Evolutionary conservation across 2,113 vertebrate genomes (phyloP).

Genomic region (Leptobrachium ailaonicum): DNA sequence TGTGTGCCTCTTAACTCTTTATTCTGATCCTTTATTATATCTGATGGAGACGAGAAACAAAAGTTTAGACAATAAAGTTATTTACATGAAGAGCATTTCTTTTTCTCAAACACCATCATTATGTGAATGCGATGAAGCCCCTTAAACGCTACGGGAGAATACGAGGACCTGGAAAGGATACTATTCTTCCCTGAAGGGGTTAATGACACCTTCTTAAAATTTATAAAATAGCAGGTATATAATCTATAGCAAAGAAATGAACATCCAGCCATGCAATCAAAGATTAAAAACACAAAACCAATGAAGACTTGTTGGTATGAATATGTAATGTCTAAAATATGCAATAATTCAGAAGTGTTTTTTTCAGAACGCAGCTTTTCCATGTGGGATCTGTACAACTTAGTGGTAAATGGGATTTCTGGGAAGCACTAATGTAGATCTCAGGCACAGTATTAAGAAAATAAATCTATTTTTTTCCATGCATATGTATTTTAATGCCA

Average conservation of each 20-base stretch:
- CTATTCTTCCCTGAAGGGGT: background rate
- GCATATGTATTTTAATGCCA: background rate
- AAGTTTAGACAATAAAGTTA: constrained; percentile 1
- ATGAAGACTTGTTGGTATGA: constrained; percentile 1
- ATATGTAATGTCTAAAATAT: constrained; percentile 28
- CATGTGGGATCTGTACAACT: background rate
- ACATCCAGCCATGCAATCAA: background rate
- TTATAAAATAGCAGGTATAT: background rate
- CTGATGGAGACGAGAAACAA: constrained; percentile 66
- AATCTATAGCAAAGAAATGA: background rate
- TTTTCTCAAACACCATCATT: background rate
- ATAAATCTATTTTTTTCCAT: background rate
- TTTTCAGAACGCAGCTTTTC: background rate
- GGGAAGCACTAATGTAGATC: background rate
- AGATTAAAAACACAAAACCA: background rate
- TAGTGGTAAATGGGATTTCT: background rate
- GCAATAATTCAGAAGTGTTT: background rate
- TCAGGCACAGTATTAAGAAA: background rate
- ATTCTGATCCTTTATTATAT: constrained; percentile 94
- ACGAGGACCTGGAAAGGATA: background rate
- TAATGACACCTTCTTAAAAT: background rate
- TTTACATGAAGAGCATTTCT: background rate
- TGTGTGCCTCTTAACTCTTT: constrained; percentile 93
- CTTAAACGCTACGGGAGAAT: no score
- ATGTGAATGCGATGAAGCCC: background rate